phyloP scores from a whole-genome alignment of 2,797 vertebrate species.

The Eospalax fontanierii region DNA sequence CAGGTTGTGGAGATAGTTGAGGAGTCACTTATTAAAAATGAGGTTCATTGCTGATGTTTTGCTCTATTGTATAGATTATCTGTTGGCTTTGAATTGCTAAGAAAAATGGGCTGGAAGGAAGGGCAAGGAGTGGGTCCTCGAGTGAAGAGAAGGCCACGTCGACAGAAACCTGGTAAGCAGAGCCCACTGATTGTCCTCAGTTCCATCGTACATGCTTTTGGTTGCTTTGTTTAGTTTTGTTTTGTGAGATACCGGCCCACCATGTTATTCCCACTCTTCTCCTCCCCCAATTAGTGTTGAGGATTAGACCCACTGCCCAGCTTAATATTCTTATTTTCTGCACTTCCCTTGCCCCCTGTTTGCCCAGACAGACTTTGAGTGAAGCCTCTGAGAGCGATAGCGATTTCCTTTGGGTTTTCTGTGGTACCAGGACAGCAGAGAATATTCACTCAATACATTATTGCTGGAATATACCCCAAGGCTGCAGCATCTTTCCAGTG shows the following conservation, averaged over 20 bases:
- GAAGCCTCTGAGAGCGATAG: not conserved
- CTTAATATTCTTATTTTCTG: not conserved
- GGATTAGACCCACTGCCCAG: not conserved
- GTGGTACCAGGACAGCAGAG: not conserved
- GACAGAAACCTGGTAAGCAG: slow-evolving; percentile 90
- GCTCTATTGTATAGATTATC: slow-evolving; percentile 90
- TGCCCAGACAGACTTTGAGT: not conserved
- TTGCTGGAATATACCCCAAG: not conserved
- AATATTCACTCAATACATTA: not conserved
- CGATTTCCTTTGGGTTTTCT: not conserved
- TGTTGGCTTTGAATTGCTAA: slow-evolving; percentile 94
- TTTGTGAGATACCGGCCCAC: not conserved
- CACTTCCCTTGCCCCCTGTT: not conserved
- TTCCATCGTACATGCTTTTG: not conserved
- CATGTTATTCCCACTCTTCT: not conserved
- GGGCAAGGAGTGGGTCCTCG: slow-evolving; percentile 97
- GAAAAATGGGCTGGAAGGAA: slow-evolving; percentile 98
- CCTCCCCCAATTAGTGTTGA: not conserved
- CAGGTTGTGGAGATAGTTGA: not conserved
- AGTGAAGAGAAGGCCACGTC: slow-evolving; percentile 93
- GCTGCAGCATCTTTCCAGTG: not conserved
- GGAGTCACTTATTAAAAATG: not conserved
- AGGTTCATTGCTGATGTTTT: not conserved
- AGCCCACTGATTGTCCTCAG: not conserved
- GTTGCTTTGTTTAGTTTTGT: not conserved